These are phyloP conservation scores for Mythimna pallens DNA, from an alignment of 2,888 invertebrate genomes.

Conservation along the genomic window DNA sequence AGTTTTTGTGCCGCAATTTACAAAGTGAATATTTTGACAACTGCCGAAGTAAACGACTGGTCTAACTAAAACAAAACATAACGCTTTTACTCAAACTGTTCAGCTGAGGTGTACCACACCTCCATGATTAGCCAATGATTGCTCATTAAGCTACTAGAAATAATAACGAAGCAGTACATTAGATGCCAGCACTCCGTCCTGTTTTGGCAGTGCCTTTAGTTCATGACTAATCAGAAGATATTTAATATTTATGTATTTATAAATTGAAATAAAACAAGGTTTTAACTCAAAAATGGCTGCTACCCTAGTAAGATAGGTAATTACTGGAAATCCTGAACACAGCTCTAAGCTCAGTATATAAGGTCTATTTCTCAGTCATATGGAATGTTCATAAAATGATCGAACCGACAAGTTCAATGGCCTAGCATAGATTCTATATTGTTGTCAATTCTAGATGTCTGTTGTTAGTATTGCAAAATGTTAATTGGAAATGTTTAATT, in stretches of 20 bases:
- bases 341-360: not conserved
- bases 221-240: conserved; percentile 14
- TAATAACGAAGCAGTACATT: conserved; percentile 17
- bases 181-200: conserved; percentile 30
- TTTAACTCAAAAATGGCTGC: not conserved
- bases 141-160: conserved; percentile 20
- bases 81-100: not conserved
- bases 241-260: conserved; percentile 10
- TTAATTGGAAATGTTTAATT: conserved; percentile 28
- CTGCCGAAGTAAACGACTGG: conserved; percentile 41
- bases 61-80: conserved; percentile 21
- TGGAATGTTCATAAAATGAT: not conserved
- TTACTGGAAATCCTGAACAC: not conserved
- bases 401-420: not conserved
- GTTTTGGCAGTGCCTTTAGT: conserved; percentile 61
- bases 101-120: not conserved
- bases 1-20: not conserved
- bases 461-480: conserved; percentile 24
- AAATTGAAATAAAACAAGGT: conserved; percentile 15
- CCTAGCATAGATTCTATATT: not conserved
- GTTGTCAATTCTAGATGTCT: conserved; percentile 27
- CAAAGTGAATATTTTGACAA: conserved; percentile 7
- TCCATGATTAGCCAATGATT: not conserved
- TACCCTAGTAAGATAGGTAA: not conserved
- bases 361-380: not conserved